Evolutionary conservation across 2,888 invertebrate species (phyloP).

Genomic region (Gymnocheta viridis): DNA sequence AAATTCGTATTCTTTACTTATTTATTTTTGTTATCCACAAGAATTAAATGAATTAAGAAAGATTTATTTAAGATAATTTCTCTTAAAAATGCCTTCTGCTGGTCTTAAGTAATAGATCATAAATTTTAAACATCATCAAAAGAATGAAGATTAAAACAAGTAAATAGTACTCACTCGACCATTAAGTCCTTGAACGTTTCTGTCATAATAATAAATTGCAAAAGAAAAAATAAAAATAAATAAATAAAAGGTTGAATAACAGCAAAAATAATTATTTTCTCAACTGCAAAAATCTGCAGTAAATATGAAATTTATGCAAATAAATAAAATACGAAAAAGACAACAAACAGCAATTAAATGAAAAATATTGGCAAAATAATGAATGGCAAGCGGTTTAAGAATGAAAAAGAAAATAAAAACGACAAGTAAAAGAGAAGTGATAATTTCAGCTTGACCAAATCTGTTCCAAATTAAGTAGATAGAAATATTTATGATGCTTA

Average conservation of each 20-base stretch:
- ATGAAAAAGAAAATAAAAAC: neutral
- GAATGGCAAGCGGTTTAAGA: neutral
- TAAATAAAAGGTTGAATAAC: neutral
- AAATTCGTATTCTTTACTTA: no score
- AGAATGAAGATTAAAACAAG: neutral
- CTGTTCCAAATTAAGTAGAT: no score
- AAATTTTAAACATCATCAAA: neutral
- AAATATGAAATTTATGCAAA: constrained; percentile 50
- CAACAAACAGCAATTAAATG: constrained; percentile 1
- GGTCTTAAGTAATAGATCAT: neutral
- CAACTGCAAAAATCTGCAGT: neutral
- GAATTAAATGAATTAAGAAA: neutral
- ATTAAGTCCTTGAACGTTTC: neutral
- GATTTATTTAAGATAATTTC: neutral
- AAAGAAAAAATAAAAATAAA: neutral
- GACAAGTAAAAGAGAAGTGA: no score
- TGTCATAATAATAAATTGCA: constrained; percentile 9
- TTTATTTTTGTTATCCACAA: neutral
- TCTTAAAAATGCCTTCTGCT: neutral
- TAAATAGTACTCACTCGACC: neutral
- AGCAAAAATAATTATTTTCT: constrained; percentile 11
- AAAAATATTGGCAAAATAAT: constrained; percentile 7
- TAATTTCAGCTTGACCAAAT: no score
- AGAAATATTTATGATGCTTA: no score
- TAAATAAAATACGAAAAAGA: neutral